Evolutionary conservation across 2,888 invertebrate genomes (phyloP), one percentile per base, ranked within the genome.

Genomic region (Melanophora roralis): DNA sequence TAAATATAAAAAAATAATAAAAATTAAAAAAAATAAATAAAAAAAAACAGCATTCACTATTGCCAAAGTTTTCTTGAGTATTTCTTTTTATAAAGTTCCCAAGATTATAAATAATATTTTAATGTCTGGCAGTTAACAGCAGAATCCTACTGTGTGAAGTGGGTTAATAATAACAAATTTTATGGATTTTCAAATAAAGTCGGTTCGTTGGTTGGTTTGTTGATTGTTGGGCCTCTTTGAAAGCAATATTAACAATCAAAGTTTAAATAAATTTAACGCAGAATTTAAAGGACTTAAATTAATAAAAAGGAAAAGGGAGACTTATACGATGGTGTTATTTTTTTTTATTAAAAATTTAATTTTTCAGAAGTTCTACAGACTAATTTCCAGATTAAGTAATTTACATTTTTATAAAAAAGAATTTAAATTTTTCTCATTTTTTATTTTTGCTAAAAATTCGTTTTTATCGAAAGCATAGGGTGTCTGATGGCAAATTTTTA

Each of bases 81-180:
- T 55, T 64, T 55, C n/a, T 21, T 27, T 59, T 65, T 65, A 74
- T 65, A 34, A 49, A 64, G 69, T 77, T 77, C 76, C 69, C 69
- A 77, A 71, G 76, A 77, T 57, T 71, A 77, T 77, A 76, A 71
- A 57, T 71, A 76, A 76, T 77, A 77, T 71, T 77, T 77, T 77
- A 64, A 77, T 77, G 76, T 71, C 69, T 77, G 75, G 65, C 76
- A 68, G 76, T 80, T 80, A 80, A 80, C 76, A n/a, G n/a, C n/a
- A 76, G 67, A 73, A 69, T 81, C 83, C 83, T 72, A 82, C 83
- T 83, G 83, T 83, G 83, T 81, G 81, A 75, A 77, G 64, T 82
- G 83, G 82, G 81, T 82, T 81, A 81, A 82, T 83, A 81, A 74
- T 81, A 81, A 74, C 72, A 78, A 82, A 80, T 72, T 76, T 75